These are phyloP conservation scores for Lamellibrachia luymesi DNA, from an alignment of 1,140 invertebrate genomes.

Conservation along the genomic window DNA sequence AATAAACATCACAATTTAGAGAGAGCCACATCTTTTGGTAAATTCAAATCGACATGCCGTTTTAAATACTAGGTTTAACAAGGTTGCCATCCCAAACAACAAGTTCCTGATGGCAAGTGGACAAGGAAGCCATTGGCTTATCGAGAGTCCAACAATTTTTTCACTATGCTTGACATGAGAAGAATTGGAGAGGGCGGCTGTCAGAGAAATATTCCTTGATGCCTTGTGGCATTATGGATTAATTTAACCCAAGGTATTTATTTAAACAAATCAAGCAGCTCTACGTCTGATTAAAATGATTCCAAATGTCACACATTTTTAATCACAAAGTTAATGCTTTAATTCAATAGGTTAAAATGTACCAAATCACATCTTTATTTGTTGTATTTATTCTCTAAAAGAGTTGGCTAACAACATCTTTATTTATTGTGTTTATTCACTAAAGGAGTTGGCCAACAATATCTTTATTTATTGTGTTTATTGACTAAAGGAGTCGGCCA, in stretches of 20 bases:
- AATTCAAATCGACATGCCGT: neutral
- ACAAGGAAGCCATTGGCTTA: no score
- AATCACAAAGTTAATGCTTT: neutral
- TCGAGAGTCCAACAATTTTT: neutral
- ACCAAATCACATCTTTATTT: neutral
- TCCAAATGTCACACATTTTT: neutral
- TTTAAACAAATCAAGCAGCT: neutral
- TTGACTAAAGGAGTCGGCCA: no score
- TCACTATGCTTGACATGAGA: neutral
- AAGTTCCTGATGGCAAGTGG: no score
- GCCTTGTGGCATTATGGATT: neutral
- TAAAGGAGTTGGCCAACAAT: no score
- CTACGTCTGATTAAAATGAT: neutral
- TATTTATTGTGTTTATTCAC: no score
- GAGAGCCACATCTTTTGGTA: slow-evolving; percentile 4
- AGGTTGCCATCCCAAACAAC: no score
- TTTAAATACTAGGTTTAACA: neutral
- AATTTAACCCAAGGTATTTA: neutral
- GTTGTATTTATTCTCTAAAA: no score
- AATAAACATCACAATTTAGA: slow-evolving; percentile 19
- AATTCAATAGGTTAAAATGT: neutral
- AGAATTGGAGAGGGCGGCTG: no score
- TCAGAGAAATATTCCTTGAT: neutral
- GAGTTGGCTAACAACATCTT: no score
- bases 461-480: no score